Percentiles rank a stretch among this genome's conserved stretches.
Evolutionary conservation across 2,888 invertebrate species (phyloP).

Genomic region (Coleophora deauratella): DNA sequence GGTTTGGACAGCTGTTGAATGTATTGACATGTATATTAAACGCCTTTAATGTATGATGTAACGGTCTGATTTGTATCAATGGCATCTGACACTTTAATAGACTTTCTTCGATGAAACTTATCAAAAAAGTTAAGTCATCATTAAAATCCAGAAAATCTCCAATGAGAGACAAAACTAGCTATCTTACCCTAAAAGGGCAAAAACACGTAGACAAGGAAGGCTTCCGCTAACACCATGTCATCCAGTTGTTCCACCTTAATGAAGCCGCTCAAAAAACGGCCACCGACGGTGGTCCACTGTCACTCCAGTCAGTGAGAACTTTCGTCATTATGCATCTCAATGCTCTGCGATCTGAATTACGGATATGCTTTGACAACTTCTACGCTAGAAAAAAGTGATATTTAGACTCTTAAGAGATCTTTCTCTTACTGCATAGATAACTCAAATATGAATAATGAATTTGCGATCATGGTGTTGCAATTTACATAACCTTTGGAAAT

Average conservation of each 20-base stretch:
- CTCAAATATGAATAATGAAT: too few species aligned
- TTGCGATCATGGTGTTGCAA: too few species aligned
- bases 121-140: background rate
- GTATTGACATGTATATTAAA: too few species aligned
- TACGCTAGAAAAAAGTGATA: too few species aligned
- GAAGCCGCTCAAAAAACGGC: conserved; percentile 59
- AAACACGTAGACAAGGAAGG: conserved; percentile 20
- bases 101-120: background rate
- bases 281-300: conserved; percentile 61
- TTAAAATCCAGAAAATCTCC: too few species aligned
- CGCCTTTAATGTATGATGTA: too few species aligned
- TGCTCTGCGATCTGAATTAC: conserved; percentile 30
- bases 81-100: background rate
- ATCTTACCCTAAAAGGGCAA: background rate
- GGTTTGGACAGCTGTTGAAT: conserved; percentile 39
- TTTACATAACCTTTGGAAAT: too few species aligned
- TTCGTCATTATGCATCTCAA: conserved; percentile 30
- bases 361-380: too few species aligned
- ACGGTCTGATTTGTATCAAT: background rate
- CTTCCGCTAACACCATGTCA: conserved; percentile 35
- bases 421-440: too few species aligned
- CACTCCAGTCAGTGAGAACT: conserved; percentile 25
- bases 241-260: conserved; percentile 47
- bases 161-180: too few species aligned
- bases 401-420: too few species aligned